Base-by-base conservation (phyloP, 2,888 invertebrate genomes). In the Zele albiditarsus region DNA sequence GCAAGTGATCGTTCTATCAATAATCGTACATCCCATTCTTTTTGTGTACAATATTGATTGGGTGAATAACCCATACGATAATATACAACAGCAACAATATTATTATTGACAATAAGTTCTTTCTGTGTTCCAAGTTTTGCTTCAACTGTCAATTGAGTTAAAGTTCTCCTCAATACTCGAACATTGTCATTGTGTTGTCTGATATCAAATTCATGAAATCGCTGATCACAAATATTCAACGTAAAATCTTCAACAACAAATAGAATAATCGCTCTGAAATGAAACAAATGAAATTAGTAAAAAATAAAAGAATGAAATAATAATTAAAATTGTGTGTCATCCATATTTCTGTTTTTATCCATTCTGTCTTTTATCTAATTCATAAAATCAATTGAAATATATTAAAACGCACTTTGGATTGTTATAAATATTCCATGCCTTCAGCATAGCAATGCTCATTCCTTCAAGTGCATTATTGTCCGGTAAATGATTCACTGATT, bases 141-240 rank as follows among this genome's bases (percentile, higher is more conserved):
- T 80, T 91, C 91, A 49, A 91, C 90, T 57, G 91, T 91, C 0
- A 96, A 92, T 86, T 96, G 92, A 3, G 93, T 94, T 33, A 98
- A 90, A 0, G 94, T 96, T 83, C 92, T 92, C 76, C 97, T 92
- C 60, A 95, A 90, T 20, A 97, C 93, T 87, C 91, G 91, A 27
- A 96, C 92, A 60, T 93, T 90, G 0, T 95, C 94, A 84, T 95
- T 92, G 46, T 92, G 91, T 85, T 93, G 92, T 20, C 93, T 92
- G 76, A 98, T 93, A 87, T 96, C 94, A 88, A 96, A 98, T 90
- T 99, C 98, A 84, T 98, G 95, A 90, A 95, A 95, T 77, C 97
- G 82, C 87, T 99, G 99, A 89, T 99, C 99, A 89, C 96, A 96
- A 77, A 98, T 96, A 87, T 99, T 99, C 87, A 95, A 95, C 0